Evolutionary conservation across 1,140 invertebrate species (phyloP), one percentile per base, ranked within the genome.

Genomic region (Asbolus verrucosus): DNA sequence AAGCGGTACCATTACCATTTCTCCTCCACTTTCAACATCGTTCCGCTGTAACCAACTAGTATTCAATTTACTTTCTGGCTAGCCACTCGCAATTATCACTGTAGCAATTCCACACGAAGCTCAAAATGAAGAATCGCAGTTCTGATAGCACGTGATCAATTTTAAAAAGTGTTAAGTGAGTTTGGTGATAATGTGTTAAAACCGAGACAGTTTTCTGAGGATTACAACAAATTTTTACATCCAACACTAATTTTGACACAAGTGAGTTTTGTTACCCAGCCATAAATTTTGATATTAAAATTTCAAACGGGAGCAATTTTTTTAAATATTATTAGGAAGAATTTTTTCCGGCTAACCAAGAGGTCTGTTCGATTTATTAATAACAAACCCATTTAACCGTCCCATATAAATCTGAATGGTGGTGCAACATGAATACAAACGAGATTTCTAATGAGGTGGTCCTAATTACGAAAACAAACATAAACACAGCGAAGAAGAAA

Each of bases 1-100:
- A 63, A 63, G 39, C 61, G 2, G 61, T 63, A 63, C 61, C 61
- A 41, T 63, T 63, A 41, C 61, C 61, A 63, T 63, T 63, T 63
- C 61, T 63, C 61, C 61, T 63, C 61, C 61, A 63, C 61, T 63
- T 63, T 63, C 61, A 21, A 63, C 61, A 33, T 63, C 61, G 61
- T 63, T 39, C 33, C 33, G 24, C 61, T 63, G 18, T 63, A 63
- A 63, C 61, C 61, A 39, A 41, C 61, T 63, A 63, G 61, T 63
- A 41, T 63, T 63, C 61, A 63, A 19, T 39, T 63, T 63, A 39
- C 61, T 63, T 63, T 63, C 61, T 41, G 61, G 36, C 59, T 38
- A 18, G 21, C n/a, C n/a, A 27, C n/a, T 9, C 11, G 27, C 21
- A 24, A 27, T 21, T 14, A 54, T 27, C 27, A 27, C 24, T 54